Conservation (phyloP, 2,797 vertebrate genomes). For the Danio jaintianensis region DNA sequence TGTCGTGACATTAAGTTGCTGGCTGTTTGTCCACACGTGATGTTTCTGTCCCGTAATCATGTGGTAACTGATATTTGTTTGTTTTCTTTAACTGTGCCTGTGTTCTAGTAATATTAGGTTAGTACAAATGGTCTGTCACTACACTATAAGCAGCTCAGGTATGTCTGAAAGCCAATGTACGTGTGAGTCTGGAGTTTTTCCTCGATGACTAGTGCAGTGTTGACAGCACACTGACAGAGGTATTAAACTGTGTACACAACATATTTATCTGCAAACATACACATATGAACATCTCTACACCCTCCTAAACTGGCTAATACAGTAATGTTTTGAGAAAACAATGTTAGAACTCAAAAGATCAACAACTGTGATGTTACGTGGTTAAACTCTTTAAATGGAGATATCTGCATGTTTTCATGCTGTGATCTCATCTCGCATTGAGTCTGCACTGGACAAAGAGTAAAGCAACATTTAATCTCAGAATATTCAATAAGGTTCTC, state of each 20-base stretch:
- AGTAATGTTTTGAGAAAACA: conserved; percentile 38
- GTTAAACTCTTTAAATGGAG: conserved; percentile 13
- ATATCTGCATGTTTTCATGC: conserved; percentile 9
- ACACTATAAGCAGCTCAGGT: conserved; percentile 1
- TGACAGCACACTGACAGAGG: conserved; percentile 10
- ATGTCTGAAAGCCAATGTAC: conserved; percentile 13
- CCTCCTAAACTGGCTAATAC: not conserved
- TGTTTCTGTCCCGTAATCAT: not conserved
- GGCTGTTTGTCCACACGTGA: not conserved
- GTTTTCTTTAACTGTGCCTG: not conserved
- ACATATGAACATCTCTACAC: not conserved
- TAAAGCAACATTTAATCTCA: not conserved
- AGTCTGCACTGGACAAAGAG: not conserved
- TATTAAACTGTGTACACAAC: conserved; percentile 31
- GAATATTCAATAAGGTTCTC: not conserved
- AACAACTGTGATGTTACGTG: conserved; percentile 16
- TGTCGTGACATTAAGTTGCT: not conserved
- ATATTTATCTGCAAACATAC: conserved; percentile 32
- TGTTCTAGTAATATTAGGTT: not conserved
- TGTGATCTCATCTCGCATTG: not conserved
- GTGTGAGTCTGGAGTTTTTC: conserved; percentile 6
- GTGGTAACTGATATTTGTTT: conserved; percentile 3
- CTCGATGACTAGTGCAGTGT: conserved; percentile 5
- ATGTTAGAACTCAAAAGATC: not conserved
- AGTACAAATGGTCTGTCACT: not conserved